Conservation (phyloP, 2,888 invertebrate species). For the Drosophila neutralis region DNA sequence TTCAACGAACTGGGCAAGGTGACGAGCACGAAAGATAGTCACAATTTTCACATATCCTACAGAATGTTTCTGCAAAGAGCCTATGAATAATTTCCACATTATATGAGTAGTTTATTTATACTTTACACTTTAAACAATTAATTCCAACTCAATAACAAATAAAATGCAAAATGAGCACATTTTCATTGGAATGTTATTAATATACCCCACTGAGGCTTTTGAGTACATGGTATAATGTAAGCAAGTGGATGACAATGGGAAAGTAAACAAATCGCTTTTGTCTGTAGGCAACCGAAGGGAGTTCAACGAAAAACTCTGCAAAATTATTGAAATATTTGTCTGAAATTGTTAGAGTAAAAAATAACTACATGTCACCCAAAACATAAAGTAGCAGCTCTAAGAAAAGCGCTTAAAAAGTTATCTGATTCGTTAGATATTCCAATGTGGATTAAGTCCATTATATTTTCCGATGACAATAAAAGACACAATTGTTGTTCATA, state of each 20-base stretch:
- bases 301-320: not conserved
- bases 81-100: not conserved
- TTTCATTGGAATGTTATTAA: not conserved
- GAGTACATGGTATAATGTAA: not conserved
- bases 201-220: not conserved
- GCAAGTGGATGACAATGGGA: not conserved
- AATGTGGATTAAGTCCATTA: not conserved
- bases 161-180: not conserved
- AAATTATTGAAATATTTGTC: not conserved
- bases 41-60: not conserved
- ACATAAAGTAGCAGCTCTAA: not conserved
- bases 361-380: not conserved
- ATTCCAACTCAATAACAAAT: not conserved
- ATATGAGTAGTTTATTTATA: not conserved
- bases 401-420: not conserved
- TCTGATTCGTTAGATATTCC: not conserved
- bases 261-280: not conserved
- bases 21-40: not conserved
- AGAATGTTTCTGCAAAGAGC: not conserved
- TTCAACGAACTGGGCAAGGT: not conserved
- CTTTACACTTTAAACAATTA: not conserved
- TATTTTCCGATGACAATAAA: not conserved
- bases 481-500: too few relatives aligned
- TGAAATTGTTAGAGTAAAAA: not conserved
- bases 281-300: not conserved